These are phyloP conservation scores for Zingel zingel DNA, from an alignment of 2,113 vertebrate genomes.

Conservation along the genomic window DNA sequence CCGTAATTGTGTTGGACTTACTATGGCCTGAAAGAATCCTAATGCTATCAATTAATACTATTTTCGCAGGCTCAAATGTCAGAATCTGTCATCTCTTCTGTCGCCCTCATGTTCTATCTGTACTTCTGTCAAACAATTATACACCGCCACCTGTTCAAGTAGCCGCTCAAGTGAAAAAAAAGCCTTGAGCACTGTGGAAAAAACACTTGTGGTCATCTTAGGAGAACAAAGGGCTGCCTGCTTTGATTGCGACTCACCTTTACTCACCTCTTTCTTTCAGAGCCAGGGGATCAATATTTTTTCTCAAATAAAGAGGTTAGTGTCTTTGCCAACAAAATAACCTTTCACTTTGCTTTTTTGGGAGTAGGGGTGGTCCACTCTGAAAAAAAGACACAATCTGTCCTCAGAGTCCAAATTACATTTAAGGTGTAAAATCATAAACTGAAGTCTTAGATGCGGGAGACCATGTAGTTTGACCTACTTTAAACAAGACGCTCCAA, in stretches of 20 bases:
- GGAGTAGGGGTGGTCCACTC: neutral
- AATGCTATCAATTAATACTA: neutral
- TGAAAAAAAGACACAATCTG: slow-evolving; percentile 10
- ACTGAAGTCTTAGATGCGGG: neutral
- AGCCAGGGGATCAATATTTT: slow-evolving; percentile 19
- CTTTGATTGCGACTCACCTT: slow-evolving; percentile 20
- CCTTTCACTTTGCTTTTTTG: neutral
- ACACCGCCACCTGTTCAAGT: neutral
- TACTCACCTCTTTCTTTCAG: slow-evolving; percentile 5
- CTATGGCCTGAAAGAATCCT: neutral
- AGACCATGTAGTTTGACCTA: neutral
- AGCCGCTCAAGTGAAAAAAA: neutral
- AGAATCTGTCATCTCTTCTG: neutral
- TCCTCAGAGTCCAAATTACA: neutral
- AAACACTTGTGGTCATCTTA: neutral
- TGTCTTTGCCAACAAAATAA: neutral
- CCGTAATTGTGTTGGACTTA: neutral
- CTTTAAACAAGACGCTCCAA: neutral
- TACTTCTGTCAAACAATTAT: neutral
- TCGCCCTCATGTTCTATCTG: neutral
- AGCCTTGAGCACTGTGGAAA: neutral
- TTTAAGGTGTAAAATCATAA: neutral
- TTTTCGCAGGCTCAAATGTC: neutral
- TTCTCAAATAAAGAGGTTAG: neutral
- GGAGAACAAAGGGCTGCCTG: neutral